These are phyloP conservation scores for Vireo altiloquus DNA, from an alignment of 2,113 vertebrate species.

Conservation along the genomic window DNA sequence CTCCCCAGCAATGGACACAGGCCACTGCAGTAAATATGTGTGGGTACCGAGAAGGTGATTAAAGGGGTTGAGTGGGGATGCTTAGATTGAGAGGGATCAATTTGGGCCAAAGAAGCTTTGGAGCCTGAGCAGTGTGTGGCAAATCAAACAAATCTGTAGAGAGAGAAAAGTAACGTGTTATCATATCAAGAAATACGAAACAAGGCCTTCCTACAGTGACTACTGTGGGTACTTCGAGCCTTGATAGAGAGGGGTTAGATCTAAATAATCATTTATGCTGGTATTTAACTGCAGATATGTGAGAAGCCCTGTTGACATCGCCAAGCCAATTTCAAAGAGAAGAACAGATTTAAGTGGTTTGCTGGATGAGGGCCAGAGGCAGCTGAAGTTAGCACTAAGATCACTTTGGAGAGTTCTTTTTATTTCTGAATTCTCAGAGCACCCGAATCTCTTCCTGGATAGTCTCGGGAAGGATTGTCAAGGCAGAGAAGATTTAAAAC, in stretches of 20 bases:
- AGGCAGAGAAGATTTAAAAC: neutral
- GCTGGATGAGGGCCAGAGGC: conserved; percentile 12
- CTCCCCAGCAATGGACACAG: neutral
- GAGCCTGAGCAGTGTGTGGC: neutral
- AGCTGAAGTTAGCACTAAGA: neutral
- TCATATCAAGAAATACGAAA: neutral
- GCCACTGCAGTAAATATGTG: neutral
- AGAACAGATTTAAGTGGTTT: conserved; percentile 37
- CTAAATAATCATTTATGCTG: neutral
- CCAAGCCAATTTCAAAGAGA: conserved; percentile 6
- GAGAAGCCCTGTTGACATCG: neutral
- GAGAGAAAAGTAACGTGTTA: neutral
- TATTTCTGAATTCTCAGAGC: conserved; percentile 9
- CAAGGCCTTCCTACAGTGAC: neutral
- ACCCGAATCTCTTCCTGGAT: neutral
- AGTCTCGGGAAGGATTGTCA: neutral
- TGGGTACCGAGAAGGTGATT: neutral
- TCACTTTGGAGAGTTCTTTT: neutral
- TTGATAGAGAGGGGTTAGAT: neutral
- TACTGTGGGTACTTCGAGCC: neutral
- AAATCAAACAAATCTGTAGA: neutral
- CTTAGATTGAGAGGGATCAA: neutral
- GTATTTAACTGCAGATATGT: neutral
- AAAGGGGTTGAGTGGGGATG: neutral
- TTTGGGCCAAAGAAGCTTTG: neutral